Conservation (phyloP, 2,888 invertebrate genomes). For the Oxycera nigricornis region DNA sequence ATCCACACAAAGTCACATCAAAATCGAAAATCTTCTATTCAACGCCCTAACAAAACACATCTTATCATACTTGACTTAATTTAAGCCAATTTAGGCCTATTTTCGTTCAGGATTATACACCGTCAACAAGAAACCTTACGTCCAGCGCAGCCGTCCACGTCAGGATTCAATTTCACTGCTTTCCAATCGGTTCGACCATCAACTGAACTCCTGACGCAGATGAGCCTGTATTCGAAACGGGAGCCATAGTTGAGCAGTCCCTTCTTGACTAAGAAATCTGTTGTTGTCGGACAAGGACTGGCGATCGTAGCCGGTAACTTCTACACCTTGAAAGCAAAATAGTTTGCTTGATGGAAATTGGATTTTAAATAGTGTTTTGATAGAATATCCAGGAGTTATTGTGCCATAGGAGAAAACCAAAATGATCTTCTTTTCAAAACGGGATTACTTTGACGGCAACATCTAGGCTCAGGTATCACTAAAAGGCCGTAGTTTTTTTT, state of each 20-base stretch:
- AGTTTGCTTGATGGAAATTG: conserved; percentile 43
- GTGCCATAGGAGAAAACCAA: conserved; percentile 32
- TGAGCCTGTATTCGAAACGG: conserved; percentile 7
- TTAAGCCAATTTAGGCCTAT: conserved; percentile 60
- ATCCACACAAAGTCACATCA: conserved; percentile 16
- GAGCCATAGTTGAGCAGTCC: background rate
- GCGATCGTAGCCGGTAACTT: conserved; percentile 37
- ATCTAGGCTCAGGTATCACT: conserved; percentile 30
- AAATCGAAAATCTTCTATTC: conserved; percentile 21
- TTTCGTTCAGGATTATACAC: conserved; percentile 46
- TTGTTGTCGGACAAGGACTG: background rate
- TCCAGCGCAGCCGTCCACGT: conserved; percentile 1
- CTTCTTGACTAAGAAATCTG: conserved; percentile 26
- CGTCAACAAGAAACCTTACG: background rate
- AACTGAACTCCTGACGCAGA: background rate
- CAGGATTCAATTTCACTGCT: conserved; percentile 1
- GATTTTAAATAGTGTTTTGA: conserved; percentile 47
- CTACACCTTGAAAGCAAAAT: conserved; percentile 44
- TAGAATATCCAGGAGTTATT: conserved; percentile 38
- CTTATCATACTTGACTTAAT: conserved; percentile 60
- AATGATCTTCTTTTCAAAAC: conserved; percentile 25
- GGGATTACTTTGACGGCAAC: conserved; percentile 4
- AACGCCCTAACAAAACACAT: conserved; percentile 29
- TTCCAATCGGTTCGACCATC: background rate
- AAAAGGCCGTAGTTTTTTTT: background rate